phyloP scores from a whole-genome alignment of 2,113 vertebrate genomes.

The Halcyon senegalensis region DNA sequence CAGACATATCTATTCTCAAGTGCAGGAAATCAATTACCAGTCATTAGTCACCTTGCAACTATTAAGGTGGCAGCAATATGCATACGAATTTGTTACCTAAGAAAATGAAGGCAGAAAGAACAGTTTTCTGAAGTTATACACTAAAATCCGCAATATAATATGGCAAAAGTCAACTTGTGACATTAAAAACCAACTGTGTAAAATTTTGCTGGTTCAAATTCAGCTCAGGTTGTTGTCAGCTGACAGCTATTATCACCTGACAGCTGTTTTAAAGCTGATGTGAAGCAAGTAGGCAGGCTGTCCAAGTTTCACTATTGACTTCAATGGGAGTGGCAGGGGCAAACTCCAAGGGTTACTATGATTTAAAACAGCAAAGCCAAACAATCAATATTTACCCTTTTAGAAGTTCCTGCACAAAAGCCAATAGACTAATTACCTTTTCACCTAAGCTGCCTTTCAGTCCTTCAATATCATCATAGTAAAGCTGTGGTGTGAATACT shows the following conservation, averaged over 20 bases:
- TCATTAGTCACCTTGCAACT: background rate
- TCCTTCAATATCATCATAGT: background rate
- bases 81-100: background rate
- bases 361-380: background rate
- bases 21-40: background rate
- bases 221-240: constrained; percentile 5
- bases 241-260: background rate
- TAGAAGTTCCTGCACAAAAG: background rate
- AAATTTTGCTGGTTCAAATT: constrained; percentile 11
- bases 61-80: background rate
- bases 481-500: background rate
- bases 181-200: background rate
- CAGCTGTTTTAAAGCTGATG: background rate
- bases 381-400: background rate
- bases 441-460: background rate
- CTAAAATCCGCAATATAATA: background rate
- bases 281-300: background rate
- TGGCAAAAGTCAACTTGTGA: background rate
- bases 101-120: background rate
- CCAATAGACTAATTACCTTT: background rate
- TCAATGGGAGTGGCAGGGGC: background rate
- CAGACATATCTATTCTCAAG: background rate
- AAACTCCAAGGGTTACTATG: background rate
- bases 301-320: background rate
- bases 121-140: background rate